These are phyloP conservation scores for Andinoacara biseriatus DNA, from an alignment of 2,113 vertebrate species.

Conservation along the genomic window DNA sequence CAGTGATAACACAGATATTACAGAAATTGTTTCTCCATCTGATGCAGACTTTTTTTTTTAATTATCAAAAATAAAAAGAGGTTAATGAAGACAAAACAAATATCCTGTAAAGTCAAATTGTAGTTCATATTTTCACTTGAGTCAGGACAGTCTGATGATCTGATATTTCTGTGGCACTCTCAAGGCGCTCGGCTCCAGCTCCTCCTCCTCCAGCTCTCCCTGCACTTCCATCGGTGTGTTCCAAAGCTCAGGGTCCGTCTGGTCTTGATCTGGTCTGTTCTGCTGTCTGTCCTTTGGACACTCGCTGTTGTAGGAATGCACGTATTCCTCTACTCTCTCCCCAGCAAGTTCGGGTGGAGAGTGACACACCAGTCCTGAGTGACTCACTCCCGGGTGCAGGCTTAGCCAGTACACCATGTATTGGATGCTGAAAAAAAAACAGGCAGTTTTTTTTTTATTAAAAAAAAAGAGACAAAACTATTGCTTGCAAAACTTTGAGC, in stretches of 20 bases:
- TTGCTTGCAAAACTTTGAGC: neutral
- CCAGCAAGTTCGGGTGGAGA: slow-evolving; percentile 64
- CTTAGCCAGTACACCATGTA: slow-evolving; percentile 77
- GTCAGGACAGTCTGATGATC: slow-evolving; percentile 67
- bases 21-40: slow-evolving; percentile 49
- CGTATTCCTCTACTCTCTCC: slow-evolving; percentile 62
- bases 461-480: neutral
- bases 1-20: slow-evolving; percentile 8
- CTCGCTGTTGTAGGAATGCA: slow-evolving; percentile 69
- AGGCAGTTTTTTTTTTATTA: neutral
- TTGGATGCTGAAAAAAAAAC: slow-evolving; percentile 65
- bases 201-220: slow-evolving; percentile 71
- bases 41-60: slow-evolving; percentile 64
- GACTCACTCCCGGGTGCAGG: slow-evolving; percentile 66
- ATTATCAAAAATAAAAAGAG: slow-evolving; percentile 5
- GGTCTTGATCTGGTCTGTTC: slow-evolving; percentile 20
- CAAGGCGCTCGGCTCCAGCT: slow-evolving; percentile 68
- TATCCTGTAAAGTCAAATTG: neutral
- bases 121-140: slow-evolving; percentile 1
- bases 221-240: slow-evolving; percentile 61
- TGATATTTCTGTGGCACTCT: slow-evolving; percentile 67
- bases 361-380: slow-evolving; percentile 68
- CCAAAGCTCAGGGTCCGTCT: slow-evolving; percentile 62
- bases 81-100: neutral
- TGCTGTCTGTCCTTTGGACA: slow-evolving; percentile 68